Evolutionary conservation across 1,140 invertebrate genomes (phyloP).

Genomic region (Eciton burchellii): DNA sequence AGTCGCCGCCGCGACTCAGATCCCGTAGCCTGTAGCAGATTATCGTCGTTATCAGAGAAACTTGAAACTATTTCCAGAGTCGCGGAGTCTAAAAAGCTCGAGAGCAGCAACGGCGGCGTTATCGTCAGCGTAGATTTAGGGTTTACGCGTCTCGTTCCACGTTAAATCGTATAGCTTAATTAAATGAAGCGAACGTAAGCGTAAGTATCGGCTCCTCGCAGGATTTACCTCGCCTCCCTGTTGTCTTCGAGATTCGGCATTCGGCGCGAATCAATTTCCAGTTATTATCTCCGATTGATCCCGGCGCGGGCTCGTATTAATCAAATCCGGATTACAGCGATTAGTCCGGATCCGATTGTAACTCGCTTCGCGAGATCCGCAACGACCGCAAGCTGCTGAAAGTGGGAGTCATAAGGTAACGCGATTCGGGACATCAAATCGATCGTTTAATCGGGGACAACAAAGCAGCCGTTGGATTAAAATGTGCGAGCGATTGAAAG

Average conservation of each 20-base stretch:
- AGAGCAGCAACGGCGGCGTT: neutral
- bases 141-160: neutral
- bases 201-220: neutral
- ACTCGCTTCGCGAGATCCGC: conserved; percentile 4
- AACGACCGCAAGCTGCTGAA: neutral
- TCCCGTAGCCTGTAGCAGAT: conserved; percentile 12
- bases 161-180: neutral
- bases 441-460: conserved; percentile 22
- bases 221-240: neutral
- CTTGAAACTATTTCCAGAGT: neutral
- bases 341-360: conserved; percentile 45
- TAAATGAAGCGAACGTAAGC: neutral
- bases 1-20: neutral
- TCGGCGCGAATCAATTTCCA: conserved; percentile 23
- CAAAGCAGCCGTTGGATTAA: neutral
- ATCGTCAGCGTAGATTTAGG: neutral
- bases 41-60: neutral
- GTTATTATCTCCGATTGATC: conserved; percentile 49
- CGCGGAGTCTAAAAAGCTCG: neutral
- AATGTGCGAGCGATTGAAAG: neutral
- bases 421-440: conserved; percentile 21
- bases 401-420: neutral
- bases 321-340: conserved; percentile 41
- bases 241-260: conserved; percentile 19
- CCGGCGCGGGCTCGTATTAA: neutral